Conservation (phyloP, 2,888 invertebrate species). For the Drosophila meridionalis region DNA sequence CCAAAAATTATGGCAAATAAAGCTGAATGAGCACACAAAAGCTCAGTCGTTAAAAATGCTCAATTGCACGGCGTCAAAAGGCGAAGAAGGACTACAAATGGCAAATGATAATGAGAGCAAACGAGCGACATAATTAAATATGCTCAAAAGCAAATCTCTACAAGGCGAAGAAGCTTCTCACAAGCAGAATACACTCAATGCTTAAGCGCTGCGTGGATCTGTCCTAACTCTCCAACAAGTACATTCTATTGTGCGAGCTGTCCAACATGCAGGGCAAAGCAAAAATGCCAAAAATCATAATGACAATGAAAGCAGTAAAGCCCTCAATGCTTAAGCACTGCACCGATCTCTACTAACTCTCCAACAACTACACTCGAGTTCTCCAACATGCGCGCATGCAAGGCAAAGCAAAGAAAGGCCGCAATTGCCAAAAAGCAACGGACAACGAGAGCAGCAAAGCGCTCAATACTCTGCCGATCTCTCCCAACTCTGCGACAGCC, state of each 20-base stretch:
- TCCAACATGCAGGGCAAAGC: neutral
- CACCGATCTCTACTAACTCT: conserved; percentile 4
- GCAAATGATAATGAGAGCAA: conserved; percentile 17
- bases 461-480: conserved; percentile 24
- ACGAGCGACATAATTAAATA: conserved; percentile 9
- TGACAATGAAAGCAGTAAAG: conserved; percentile 2
- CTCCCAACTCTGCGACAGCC: conserved; percentile 3
- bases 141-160: neutral
- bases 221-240: neutral
- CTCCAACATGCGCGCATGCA: neutral
- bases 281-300: neutral
- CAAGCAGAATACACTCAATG: neutral
- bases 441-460: conserved; percentile 5
- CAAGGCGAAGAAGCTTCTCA: neutral
- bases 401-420: no score
- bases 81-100: neutral
- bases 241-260: neutral
- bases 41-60: conserved; percentile 17
- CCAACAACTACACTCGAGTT: neutral
- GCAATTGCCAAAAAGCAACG: conserved; percentile 7
- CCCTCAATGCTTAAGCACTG: neutral
- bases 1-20: conserved; percentile 56
- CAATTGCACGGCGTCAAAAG: conserved; percentile 18
- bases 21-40: conserved; percentile 30
- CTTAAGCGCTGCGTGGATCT: conserved; percentile 2